phyloP scores from a whole-genome alignment of 1,140 invertebrate species.

The Anastrepha obliqua region DNA sequence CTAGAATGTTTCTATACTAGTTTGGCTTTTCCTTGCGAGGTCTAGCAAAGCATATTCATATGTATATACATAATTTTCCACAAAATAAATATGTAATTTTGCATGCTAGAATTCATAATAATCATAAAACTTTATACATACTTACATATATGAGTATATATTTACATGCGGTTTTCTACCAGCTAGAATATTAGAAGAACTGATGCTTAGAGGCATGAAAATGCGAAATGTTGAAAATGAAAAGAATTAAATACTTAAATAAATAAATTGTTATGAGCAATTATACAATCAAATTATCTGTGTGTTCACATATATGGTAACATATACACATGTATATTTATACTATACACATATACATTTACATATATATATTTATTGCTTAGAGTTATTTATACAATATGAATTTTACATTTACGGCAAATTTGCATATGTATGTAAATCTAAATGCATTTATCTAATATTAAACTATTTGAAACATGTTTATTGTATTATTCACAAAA shows the following conservation, averaged over 20 bases:
- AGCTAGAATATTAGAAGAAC: not conserved
- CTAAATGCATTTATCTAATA: conserved; percentile 12
- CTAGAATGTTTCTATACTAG: too few species aligned
- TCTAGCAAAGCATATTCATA: not conserved
- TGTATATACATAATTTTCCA: not conserved
- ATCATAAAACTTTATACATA: not conserved
- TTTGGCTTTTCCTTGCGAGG: too few species aligned
- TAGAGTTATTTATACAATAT: conserved; percentile 1
- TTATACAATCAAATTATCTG: conserved; percentile 45
- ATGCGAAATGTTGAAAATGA: conserved; percentile 26
- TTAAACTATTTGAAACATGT: conserved; percentile 18
- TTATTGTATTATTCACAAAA: conserved; percentile 33
- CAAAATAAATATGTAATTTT: not conserved
- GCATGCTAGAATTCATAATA: not conserved
- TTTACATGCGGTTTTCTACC: not conserved
- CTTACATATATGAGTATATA: not conserved
- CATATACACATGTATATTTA: not conserved
- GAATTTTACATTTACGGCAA: conserved; percentile 11
- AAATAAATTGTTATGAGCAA: conserved; percentile 37
- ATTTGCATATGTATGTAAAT: not conserved
- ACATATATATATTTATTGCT: not conserved
- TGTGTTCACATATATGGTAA: conserved; percentile 24
- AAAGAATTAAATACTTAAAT: too few species aligned
- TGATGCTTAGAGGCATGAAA: not conserved
- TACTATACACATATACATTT: not conserved